These are phyloP conservation scores for Eunapius fragilis DNA, from an alignment of 37 sponge, comb jelly and placozoan species.

Conservation along the genomic window DNA sequence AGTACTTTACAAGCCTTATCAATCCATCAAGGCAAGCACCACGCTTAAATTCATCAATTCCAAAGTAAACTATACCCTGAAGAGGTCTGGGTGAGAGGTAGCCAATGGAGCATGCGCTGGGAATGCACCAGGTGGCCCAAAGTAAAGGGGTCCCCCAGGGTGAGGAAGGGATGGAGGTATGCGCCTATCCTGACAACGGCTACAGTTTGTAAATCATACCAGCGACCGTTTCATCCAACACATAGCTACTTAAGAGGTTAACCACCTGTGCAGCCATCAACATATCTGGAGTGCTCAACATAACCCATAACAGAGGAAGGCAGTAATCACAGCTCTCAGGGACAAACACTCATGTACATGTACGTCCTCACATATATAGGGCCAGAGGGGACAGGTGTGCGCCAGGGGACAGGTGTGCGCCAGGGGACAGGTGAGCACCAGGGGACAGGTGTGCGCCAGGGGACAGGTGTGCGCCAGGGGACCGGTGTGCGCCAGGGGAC, in stretches of 20 bases:
- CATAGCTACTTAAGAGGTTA: background rate
- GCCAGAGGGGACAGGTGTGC: too few relatives aligned
- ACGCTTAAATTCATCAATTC: background rate
- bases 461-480: too few relatives aligned
- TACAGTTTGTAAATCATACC: background rate
- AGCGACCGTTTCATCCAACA: background rate
- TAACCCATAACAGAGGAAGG: background rate
- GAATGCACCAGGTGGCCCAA: background rate
- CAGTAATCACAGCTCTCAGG: background rate
- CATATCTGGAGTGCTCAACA: background rate
- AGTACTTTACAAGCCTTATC: background rate
- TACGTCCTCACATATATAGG: background rate
- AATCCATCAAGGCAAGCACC: background rate
- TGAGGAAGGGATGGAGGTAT: background rate
- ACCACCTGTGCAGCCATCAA: background rate
- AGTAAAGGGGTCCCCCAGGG: too few relatives aligned
- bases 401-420: too few relatives aligned
- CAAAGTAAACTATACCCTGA: background rate
- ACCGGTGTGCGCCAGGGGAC: too few relatives aligned
- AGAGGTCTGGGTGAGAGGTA: background rate
- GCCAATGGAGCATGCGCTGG: background rate
- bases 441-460: too few relatives aligned
- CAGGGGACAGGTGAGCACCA: too few relatives aligned
- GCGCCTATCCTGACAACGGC: background rate
- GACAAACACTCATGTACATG: background rate